phyloP scores from a whole-genome alignment of 2,113 vertebrate species.

The Heptranchias perlo region DNA sequence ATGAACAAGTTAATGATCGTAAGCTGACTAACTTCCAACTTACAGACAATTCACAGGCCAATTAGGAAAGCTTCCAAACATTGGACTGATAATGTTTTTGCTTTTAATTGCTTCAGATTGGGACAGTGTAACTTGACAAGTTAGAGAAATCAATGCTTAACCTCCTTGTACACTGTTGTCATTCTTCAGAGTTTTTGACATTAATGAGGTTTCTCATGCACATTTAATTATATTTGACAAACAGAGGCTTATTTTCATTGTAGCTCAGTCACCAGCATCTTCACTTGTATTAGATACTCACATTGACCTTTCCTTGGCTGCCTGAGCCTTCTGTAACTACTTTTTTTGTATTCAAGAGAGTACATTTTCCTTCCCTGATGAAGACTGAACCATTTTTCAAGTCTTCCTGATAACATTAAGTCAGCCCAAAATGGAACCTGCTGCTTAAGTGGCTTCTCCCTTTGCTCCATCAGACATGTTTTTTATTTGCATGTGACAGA shows the following conservation, averaged over 20 bases:
- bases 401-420: background rate
- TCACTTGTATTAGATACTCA: background rate
- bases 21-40: background rate
- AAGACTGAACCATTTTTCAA: background rate
- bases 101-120: slow-evolving; percentile 19
- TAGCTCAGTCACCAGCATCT: background rate
- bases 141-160: slow-evolving; percentile 22
- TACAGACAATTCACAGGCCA: background rate
- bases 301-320: background rate
- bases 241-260: background rate
- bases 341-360: background rate
- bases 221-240: slow-evolving; percentile 22
- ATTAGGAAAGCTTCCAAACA: background rate
- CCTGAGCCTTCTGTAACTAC: background rate
- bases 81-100: too few species aligned
- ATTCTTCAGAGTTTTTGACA: slow-evolving; percentile 6
- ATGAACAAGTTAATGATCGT: background rate
- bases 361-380: background rate
- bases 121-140: background rate
- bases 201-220: background rate
- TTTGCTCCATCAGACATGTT: background rate
- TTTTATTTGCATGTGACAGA: background rate
- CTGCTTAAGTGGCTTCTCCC: background rate
- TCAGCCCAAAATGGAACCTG: background rate
- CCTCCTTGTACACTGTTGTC: background rate